Base-by-base conservation (phyloP, 2,797 vertebrate genomes). In the Schizothorax lantsangensis region DNA sequence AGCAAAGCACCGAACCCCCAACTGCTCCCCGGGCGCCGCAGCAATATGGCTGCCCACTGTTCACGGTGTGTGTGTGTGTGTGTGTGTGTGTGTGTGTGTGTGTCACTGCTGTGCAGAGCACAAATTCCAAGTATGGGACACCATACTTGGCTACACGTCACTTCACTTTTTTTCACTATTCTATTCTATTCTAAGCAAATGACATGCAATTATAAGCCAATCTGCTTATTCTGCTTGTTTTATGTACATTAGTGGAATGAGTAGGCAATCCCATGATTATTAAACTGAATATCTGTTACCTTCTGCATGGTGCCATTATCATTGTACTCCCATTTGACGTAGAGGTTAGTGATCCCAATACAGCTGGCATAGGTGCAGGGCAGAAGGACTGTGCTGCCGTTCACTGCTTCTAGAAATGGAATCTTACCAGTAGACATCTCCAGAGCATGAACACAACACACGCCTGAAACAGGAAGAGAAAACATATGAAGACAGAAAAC, bases 371-470 rank as follows among this genome's bases (percentile, higher is more conserved):
- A 99, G 11, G 66, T 87, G 90, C 98, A 99, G 69, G 97, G 97
- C 89, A 99, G 91, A 86, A 96, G 90, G 59, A 99, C 95, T 0
- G 97, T 93, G n/a, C 97, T 96, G 90, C 97, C 97, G 0, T 99
- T 99, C 88, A 97, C 94, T 0, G 97, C 97, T 54, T 93, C 94
- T 83, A 98, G 91, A 30, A 94, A 95, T n/a, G 95, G 93, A 73
- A 97, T 89, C 92, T 99, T 99, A 59, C 98, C 98, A 40, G 97
- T 96, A 0, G 90, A 93, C 91, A 99, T 98, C 91, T 99, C 98
- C 89, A 99, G 89, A 15, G 96, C 85, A 45, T 95, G 94, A 0
- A 94, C 64, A 84, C 94, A 33, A 78, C 96, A 94, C 86, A 95
- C 57, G 71, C 94, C 98, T 98, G 93, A 77, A 40, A 45, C 64